Evolutionary conservation across 2,797 vertebrate species (phyloP), one percentile per base, ranked within the genome.

Genomic region (Galaxias olidus): DNA sequence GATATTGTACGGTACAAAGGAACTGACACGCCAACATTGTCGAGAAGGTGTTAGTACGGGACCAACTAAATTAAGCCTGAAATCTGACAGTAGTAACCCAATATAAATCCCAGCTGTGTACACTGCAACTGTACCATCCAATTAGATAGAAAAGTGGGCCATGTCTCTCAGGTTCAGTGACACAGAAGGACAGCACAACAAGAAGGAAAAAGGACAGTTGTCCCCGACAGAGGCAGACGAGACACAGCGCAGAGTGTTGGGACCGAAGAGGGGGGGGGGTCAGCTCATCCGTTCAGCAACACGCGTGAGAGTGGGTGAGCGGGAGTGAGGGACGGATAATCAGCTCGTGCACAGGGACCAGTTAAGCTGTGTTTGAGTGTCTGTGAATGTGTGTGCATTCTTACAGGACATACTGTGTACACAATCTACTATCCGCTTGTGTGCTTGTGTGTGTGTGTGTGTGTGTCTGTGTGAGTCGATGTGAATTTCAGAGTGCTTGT

Each of bases 321-420:
- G 62, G 69, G 64, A 71, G 86, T 79, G 85, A 84, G 79, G 78
- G 78, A 60, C 78, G 63, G 72, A 76, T 73, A 77, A 30, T 80
- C 64, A 69, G 81, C 79, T 85, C 74, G 90, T 91, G 91, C 90
- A 71, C 64, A 87, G 56, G 64, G 84, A 88, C 85, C 89, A 85
- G 87, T 90, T 86, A 89, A 79, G 64, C 68, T 18, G n/a, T 40
- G 51, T 46, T 59, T 59, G 56, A 66, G 55, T 67, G 41, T 48
- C 63, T 63, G 59, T 68, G 44, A 50, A 42, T 59, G 64, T 60
- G 63, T 65, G 63, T 42, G 56, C 63, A 69, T 62, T 44, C 42
- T 15, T 15, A 60, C 50, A 12, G 17, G 30, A 48, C 8, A 19
- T 50, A 19, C 4, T 52, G 19, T 18, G 46, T 14, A 19, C 18